Evolutionary conservation across 1,140 invertebrate genomes (phyloP), one percentile per base, ranked within the genome.

Genomic region (Drosophila grimshawi): DNA sequence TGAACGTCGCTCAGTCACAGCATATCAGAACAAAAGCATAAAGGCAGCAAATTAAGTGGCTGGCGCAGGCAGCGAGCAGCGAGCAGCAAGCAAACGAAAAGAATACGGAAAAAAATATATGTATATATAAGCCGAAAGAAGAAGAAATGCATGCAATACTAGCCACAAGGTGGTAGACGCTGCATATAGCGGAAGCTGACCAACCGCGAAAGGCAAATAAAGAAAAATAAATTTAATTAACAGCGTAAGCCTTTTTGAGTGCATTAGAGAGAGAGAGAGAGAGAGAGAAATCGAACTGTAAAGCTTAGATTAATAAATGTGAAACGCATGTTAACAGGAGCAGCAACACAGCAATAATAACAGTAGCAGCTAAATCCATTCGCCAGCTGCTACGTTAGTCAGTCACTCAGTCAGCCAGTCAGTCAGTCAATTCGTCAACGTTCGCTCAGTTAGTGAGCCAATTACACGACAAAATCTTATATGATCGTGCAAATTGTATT

Each of bases 401-500:
- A 62, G 29, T 52, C 67, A 55, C 52, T 70, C 63, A 29, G 46
- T 60, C 55, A 29, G 46, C 55, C 55, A 33, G 55, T 72, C 72
- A 57, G 69, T 51, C 59, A 66, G 81, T 64, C 27, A 64, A 52
- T 53, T n/a, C 19, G 35, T 45, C 59, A 49, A 8, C 41, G 45
- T 49, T 8, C 46, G 53, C 33, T 56, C 33, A 41, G 52, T 64
- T 64, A 70, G 67, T 60, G 48, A 65, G 73, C 74, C 76, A 79
- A 79, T 79, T 79, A 79, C 62, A 79, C 45, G 73, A 76, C 76
- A 78, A 76, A 78, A 78, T 80, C 80, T 71, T 83, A 83, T 89
- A 83, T 80, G 83, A 88, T 88, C 83, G 83, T 89, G 85, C 83
- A 88, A 88, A 88, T 88, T 88, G 83, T 83, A 88, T 88, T 88